Base-by-base conservation (phyloP, 2,888 invertebrate species). In the Acanthosoma haemorrhoidale region DNA sequence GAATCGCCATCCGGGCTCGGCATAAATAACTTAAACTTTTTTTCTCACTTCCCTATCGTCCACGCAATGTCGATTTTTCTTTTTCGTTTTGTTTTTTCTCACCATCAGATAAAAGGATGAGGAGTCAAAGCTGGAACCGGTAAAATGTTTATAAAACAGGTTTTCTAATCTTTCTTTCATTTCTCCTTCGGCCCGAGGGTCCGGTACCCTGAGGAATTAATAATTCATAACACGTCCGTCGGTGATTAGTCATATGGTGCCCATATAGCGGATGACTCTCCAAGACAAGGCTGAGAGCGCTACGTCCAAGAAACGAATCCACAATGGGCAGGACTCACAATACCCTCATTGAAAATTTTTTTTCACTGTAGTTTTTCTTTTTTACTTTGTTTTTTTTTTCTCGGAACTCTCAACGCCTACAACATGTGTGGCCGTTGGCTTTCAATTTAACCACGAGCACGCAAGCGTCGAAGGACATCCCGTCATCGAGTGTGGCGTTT, bases 91-190 rank as follows among this genome's bases (percentile, higher is more conserved):
- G 25, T 25, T 25, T 51, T 51, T 51, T 51, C 4, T 6, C n/a
- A 4, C n/a, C n/a, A n/a, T 21, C 8, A 1, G 51, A 51, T 25
- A 16, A 6, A n/a, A 13, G 11, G 11, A 25, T n/a, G 25, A 51
- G 25, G 25, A 25, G 51, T 25, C n/a, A n/a, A n/a, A n/a, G n/a
- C 29, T 25, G 51, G 29, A 51, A 51, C 51, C 51, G 25, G 51
- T 51, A 51, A 51, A 51, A 51, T 11, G 29, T 51, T 25, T 51
- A 51, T 51, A 21, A 51, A 51, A 51, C 51, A 25, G 51, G 51
- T 51, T 51, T 25, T 25, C 29, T 51, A n/a, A 29, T 51, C 25
- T 51, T 51, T 51, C 51, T 51, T 51, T 51, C 51, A 51, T 51
- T 51, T 51, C 51, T 51, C 51, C 51, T 51, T 51, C 16, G 25